A percentile compares a stretch with the other conserved stretches of the same genome.
Evolutionary conservation across 2,797 vertebrate genomes (phyloP).

Genomic region (Labroides dimidiatus): DNA sequence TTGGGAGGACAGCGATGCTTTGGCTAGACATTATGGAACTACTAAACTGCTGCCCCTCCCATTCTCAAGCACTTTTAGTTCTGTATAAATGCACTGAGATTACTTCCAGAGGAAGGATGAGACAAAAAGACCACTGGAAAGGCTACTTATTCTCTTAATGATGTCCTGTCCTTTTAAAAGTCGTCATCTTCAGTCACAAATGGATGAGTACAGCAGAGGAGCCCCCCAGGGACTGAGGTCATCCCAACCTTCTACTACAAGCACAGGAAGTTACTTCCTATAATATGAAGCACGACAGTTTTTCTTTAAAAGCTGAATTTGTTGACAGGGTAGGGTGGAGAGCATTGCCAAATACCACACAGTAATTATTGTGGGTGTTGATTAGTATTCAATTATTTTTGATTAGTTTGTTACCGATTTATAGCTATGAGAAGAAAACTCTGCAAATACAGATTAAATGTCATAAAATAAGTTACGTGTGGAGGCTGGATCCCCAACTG

Average conservation of each 20-base stretch:
- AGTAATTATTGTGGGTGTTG: conserved; percentile 54
- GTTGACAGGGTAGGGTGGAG: conserved; percentile 40
- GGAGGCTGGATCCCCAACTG: conserved; percentile 15
- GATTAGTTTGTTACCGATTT: conserved; percentile 49
- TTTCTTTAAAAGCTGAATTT: conserved; percentile 67
- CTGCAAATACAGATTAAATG: conserved; percentile 33
- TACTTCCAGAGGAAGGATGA: conserved; percentile 75
- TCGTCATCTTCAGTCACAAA: conserved; percentile 85
- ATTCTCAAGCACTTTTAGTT: conserved; percentile 82
- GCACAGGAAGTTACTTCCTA: conserved; percentile 76
- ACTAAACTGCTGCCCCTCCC: conserved; percentile 83
- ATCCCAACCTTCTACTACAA: conserved; percentile 74
- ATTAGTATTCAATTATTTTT: conserved; percentile 61
- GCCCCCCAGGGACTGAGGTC: conserved; percentile 82
- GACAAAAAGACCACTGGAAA: conserved; percentile 82
- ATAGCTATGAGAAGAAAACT: conserved; percentile 34
- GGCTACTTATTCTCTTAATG: conserved; percentile 87
- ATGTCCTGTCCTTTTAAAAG: conserved; percentile 87
- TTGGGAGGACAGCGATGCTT: conserved; percentile 79
- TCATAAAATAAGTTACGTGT: conserved; percentile 19
- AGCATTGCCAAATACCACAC: conserved; percentile 31
- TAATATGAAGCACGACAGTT: conserved; percentile 70
- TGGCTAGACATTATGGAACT: conserved; percentile 83
- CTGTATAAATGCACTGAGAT: conserved; percentile 85
- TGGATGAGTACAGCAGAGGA: conserved; percentile 78